Evolutionary conservation across 2,888 invertebrate species (phyloP).

Genomic region (Agrypnus murinus): DNA sequence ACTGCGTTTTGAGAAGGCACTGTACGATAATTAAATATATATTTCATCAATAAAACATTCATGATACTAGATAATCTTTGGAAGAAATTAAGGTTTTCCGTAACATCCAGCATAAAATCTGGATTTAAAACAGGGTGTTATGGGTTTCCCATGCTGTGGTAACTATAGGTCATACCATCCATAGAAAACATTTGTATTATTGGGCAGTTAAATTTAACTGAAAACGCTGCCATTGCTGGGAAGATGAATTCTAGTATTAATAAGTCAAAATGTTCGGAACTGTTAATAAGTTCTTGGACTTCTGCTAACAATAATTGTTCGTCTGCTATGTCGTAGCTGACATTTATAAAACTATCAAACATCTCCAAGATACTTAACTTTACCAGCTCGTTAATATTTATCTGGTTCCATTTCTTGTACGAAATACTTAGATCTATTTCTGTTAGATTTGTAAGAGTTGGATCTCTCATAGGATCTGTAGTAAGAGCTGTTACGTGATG

Average conservation of each 20-base stretch:
- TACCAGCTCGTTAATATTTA: background rate
- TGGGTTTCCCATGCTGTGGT: slow-evolving; percentile 64
- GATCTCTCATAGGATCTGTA: background rate
- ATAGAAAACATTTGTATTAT: slow-evolving; percentile 64
- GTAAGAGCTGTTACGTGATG: background rate
- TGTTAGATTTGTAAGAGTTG: slow-evolving; percentile 3
- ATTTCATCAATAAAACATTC: no score
- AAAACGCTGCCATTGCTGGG: slow-evolving; percentile 61
- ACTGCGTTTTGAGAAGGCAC: background rate
- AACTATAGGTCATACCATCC: slow-evolving; percentile 59
- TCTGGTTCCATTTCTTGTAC: background rate
- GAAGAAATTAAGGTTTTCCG: slow-evolving; percentile 58
- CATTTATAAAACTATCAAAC: no score
- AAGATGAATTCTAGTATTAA: slow-evolving; percentile 63
- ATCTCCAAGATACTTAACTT: background rate
- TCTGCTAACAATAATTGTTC: slow-evolving; percentile 54
- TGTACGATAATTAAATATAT: no score
- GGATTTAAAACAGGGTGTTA: slow-evolving; percentile 65
- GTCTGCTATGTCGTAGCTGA: background rate
- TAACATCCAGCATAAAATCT: slow-evolving; percentile 59
- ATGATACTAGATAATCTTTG: slow-evolving; percentile 56
- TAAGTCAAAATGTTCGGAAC: slow-evolving; percentile 63
- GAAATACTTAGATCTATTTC: slow-evolving; percentile 7
- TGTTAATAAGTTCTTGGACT: slow-evolving; percentile 63
- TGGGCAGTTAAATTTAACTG: slow-evolving; percentile 64